Evolutionary conservation across 2,113 vertebrate species (phyloP), one percentile per base, ranked within the genome.

Genomic region (Misgurnus mizolepis): DNA sequence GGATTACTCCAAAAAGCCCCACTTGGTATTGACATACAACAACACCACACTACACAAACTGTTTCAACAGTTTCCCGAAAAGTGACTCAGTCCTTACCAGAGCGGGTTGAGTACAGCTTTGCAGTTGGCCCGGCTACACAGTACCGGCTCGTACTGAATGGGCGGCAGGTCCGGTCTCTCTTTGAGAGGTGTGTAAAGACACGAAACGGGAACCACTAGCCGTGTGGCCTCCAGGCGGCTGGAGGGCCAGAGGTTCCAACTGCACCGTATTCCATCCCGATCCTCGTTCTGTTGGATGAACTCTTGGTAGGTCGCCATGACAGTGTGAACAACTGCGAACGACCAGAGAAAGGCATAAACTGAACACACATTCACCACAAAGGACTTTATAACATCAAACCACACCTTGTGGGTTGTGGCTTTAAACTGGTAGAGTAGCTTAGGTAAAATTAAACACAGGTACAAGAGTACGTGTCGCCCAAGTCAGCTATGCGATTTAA

Each of bases 221-320:
- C 96, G 92, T 0, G 98, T 98, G 84, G 97, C 96, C 87, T 99
- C 98, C 27, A 99, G 91, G 5, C 96, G 93, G 83, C 98, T 99
- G 70, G 95, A 99, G 10, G 98, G 96, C 98, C 98, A 99, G 15
- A 99, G 94, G 0, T 99, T 99, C 98, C 98, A 99, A 91, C 97
- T 98, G 92, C 98, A 99, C 67, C 98, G 94, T 81, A 98, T 95
- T 0, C 98, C 98, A 7, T 99, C 98, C 4, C 93, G 91, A 76
- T 99, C 97, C 89, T 99, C 98, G 8, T 99, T 99, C 84, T 98
- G 96, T 87, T 98, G 98, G 88, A 99, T 99, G 85, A 98, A 99
- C 90, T 99, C 98, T 90, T 96, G 91, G 84, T 96, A 99, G 0
- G 95, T 97, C 0, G 96, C 87, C 96, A 98, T 98, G 67, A 69